Evolutionary conservation across 2,797 vertebrate genomes (phyloP).

Genomic region (Parotocinclus haroldoi): DNA sequence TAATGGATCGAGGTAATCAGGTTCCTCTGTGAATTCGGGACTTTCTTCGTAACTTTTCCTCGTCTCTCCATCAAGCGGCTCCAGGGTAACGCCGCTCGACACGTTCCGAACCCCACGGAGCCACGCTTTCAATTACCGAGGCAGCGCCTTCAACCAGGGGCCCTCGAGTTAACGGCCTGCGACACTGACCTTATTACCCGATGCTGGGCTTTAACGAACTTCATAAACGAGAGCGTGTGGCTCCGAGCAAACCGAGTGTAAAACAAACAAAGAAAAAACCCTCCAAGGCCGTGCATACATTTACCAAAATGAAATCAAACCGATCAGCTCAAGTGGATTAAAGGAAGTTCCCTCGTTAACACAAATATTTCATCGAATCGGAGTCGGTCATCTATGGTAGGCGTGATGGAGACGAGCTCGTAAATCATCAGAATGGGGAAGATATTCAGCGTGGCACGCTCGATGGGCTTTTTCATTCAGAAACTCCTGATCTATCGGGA

Average conservation of each 20-base stretch:
- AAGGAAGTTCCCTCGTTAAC: neutral
- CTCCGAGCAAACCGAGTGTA: conserved; percentile 21
- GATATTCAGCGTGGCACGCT: too few species aligned
- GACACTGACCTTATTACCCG: conserved; percentile 14
- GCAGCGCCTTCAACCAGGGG: conserved; percentile 35
- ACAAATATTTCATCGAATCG: too few species aligned
- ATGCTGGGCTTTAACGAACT: conserved; percentile 35
- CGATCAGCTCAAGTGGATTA: neutral
- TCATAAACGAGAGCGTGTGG: conserved; percentile 9
- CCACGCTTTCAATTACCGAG: conserved; percentile 22
- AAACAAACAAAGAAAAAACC: neutral
- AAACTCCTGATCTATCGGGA: too few species aligned
- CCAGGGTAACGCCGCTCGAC: conserved; percentile 32
- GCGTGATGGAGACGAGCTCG: too few species aligned
- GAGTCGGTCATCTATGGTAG: too few species aligned
- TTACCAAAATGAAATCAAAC: conserved; percentile 8
- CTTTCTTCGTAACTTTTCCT: conserved; percentile 81
- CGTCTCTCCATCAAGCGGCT: conserved; percentile 52
- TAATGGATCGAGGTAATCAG: conserved; percentile 89
- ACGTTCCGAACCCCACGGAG: conserved; percentile 30
- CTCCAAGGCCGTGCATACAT: too few species aligned
- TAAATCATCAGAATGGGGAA: too few species aligned
- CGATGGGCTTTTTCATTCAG: too few species aligned
- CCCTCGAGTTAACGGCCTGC: conserved; percentile 26
- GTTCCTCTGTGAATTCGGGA: conserved; percentile 84